Conservation (phyloP, 2,113 vertebrate genomes). For the Chloroceryle aenea region DNA sequence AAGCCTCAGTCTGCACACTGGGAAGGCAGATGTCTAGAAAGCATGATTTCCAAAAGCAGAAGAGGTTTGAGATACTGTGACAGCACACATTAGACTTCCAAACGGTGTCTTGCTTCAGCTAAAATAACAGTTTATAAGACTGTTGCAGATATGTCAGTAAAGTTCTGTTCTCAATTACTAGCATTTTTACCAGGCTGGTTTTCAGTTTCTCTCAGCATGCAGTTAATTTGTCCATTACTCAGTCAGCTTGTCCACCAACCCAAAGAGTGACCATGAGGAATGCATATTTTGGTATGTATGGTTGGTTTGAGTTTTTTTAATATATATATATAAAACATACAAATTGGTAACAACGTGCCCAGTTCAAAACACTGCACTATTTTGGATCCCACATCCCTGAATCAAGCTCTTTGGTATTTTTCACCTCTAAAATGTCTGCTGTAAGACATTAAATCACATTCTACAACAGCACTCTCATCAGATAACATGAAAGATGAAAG, state of each 20-base stretch:
- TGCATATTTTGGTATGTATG: no score
- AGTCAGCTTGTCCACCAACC: not conserved
- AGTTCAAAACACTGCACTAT: not conserved
- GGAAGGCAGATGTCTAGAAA: not conserved
- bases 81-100: not conserved
- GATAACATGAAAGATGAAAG: not conserved
- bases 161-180: not conserved
- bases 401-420: not conserved
- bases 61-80: not conserved
- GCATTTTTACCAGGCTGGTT: not conserved
- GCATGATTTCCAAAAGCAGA: not conserved
- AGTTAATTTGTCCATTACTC: not conserved
- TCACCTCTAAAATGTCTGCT: not conserved
- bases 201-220: not conserved
- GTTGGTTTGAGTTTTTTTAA: no score
- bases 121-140: not conserved
- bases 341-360: fast-evolving
- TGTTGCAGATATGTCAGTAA: not conserved
- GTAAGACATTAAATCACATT: not conserved
- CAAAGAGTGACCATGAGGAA: not conserved
- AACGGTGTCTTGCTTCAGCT: not conserved
- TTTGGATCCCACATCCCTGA: not conserved
- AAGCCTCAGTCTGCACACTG: not conserved
- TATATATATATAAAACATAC: not conserved
- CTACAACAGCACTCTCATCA: not conserved